Evolutionary conservation across 2,888 invertebrate genomes (phyloP).

Genomic region (Cephus pulcher): DNA sequence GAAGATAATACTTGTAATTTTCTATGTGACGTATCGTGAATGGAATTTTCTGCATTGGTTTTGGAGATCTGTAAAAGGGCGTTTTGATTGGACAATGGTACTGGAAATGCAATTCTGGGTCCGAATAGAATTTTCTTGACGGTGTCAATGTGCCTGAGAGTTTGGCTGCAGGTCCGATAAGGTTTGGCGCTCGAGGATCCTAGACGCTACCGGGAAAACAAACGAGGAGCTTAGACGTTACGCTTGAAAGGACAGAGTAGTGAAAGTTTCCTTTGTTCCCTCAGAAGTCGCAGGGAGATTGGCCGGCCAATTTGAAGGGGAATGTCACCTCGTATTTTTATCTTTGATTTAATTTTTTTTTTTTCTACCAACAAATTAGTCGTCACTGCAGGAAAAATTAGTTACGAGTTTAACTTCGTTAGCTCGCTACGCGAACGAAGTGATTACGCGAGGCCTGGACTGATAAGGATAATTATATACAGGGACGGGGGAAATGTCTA

Average conservation of each 20-base stretch:
- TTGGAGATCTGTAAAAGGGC: background rate
- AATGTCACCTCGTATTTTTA: background rate
- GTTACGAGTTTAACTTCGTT: background rate
- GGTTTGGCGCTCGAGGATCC: background rate
- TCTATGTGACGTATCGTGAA: background rate
- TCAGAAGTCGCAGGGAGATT: background rate
- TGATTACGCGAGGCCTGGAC: too few species aligned
- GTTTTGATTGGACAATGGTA: background rate
- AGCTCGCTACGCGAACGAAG: too few species aligned
- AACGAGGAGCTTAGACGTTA: background rate
- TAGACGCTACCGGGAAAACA: background rate
- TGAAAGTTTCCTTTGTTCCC: background rate
- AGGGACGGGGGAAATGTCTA: too few species aligned
- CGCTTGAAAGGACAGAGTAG: background rate
- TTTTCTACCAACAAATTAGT: background rate
- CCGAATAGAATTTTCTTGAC: background rate
- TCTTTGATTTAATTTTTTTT: background rate
- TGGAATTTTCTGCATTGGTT: background rate
- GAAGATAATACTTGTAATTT: background rate
- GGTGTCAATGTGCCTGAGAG: background rate
- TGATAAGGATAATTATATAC: too few species aligned
- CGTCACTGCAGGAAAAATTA: background rate
- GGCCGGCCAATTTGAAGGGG: background rate
- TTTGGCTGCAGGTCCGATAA: background rate
- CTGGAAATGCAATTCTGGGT: background rate